Conservation (phyloP, 2,888 invertebrate species). For the Drosophila kanekoi region DNA sequence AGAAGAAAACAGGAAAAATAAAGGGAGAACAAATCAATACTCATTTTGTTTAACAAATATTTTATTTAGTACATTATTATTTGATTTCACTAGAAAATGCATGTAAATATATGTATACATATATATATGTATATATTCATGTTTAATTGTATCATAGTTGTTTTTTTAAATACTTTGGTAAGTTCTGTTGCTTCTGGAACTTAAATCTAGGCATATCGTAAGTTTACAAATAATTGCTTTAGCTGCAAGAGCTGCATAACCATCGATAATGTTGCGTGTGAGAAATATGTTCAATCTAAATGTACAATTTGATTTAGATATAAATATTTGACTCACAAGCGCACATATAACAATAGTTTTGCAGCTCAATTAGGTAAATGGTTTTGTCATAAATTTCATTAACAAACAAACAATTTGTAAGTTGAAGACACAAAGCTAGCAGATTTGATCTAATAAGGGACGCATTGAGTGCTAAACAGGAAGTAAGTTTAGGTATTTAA, state of each 20-base stretch:
- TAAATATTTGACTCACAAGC: conserved; percentile 3
- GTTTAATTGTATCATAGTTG: conserved; percentile 57
- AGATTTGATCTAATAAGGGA: conserved; percentile 72
- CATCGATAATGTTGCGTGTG: not conserved
- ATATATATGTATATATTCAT: conserved; percentile 74
- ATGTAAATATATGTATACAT: conserved; percentile 77
- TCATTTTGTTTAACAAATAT: conserved; percentile 52
- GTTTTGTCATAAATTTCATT: conserved; percentile 56
- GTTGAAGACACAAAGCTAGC: conserved; percentile 69
- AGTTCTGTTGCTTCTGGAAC: conserved; percentile 66
- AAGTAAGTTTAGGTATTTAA: conserved; percentile 25
- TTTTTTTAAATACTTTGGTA: conserved; percentile 71
- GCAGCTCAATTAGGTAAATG: conserved; percentile 15
- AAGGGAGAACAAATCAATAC: not conserved
- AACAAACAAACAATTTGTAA: conserved; percentile 51
- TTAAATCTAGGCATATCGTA: conserved; percentile 40
- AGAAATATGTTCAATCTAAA: not conserved
- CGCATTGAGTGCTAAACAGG: conserved; percentile 41
- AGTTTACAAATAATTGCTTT: conserved; percentile 19
- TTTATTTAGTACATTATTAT: conserved; percentile 57
- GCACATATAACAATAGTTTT: not conserved
- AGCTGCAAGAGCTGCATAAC: conserved; percentile 1
- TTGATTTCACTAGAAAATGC: conserved; percentile 80
- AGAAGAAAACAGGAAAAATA: conserved; percentile 1
- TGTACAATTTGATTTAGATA: not conserved